Conservation (phyloP, 2,113 vertebrate species). For the Ochotona princeps region DNA sequence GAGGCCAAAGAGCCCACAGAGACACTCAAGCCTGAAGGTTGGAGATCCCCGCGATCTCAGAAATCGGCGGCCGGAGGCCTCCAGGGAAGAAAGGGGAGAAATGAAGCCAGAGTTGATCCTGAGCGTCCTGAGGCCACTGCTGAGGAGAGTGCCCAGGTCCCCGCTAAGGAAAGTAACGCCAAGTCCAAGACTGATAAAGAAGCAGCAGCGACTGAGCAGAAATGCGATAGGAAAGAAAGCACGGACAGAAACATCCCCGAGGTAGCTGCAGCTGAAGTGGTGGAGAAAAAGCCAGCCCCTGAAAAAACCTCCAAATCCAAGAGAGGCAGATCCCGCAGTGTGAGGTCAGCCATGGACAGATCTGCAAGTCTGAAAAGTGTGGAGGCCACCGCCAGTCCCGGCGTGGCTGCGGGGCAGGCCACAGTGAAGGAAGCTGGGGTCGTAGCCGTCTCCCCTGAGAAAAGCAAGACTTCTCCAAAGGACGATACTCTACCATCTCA, state of each 20-base stretch:
- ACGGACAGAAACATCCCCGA: slow-evolving; percentile 78
- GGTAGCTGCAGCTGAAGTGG: slow-evolving; percentile 77
- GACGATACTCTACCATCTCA: slow-evolving; percentile 81
- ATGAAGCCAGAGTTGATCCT: slow-evolving; percentile 85
- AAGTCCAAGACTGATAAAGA: slow-evolving; percentile 84
- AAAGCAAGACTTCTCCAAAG: slow-evolving; percentile 86
- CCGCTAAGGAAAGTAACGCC: slow-evolving; percentile 73
- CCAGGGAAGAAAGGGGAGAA: slow-evolving; percentile 90
- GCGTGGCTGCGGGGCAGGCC: slow-evolving; percentile 87
- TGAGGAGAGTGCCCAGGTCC: slow-evolving; percentile 78
- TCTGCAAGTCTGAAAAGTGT: slow-evolving; percentile 90
- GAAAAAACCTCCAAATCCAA: slow-evolving; percentile 93
- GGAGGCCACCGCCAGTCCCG: slow-evolving; percentile 90
- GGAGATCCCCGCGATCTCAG: slow-evolving; percentile 91
- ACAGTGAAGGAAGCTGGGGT: slow-evolving; percentile 86
- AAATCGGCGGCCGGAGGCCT: slow-evolving; percentile 86
- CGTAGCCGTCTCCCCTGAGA: slow-evolving; percentile 76
- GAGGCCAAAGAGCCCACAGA: slow-evolving; percentile 89
- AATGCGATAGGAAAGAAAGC: slow-evolving; percentile 85
- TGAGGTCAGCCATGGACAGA: slow-evolving; percentile 87
- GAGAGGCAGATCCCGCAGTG: slow-evolving; percentile 89
- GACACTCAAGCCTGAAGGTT: slow-evolving; percentile 83
- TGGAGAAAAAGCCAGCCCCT: slow-evolving; percentile 85
- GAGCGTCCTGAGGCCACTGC: slow-evolving; percentile 82
- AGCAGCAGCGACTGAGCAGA: slow-evolving; percentile 80